Evolutionary conservation across 1,140 invertebrate species (phyloP).

Genomic region (Hyposmocoma kahamanoa): DNA sequence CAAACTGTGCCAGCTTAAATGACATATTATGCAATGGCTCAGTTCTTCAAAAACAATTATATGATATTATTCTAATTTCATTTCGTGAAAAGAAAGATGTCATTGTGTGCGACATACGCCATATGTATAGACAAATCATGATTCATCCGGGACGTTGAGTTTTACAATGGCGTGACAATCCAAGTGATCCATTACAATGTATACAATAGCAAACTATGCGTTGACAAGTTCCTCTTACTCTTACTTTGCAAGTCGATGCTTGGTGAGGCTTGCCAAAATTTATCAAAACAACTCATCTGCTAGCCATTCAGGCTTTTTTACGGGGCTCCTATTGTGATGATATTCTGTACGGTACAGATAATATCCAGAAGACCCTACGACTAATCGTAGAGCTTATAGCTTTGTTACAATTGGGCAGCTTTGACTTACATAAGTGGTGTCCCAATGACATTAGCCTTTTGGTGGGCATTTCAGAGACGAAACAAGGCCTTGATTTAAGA

Average conservation of each 20-base stretch:
- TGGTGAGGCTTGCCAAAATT: constrained; percentile 2
- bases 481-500: background rate
- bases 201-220: constrained; percentile 14
- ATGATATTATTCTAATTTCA: background rate
- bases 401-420: background rate
- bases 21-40: constrained; percentile 6
- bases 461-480: background rate
- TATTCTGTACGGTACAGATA: background rate
- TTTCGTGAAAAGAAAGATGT: background rate
- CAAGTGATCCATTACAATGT: background rate
- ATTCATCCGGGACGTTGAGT: background rate
- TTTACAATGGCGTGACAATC: constrained; percentile 3
- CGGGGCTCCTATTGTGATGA: constrained; percentile 1
- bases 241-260: constrained; percentile 16
- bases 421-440: constrained; percentile 9
- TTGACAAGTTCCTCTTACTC: constrained; percentile 13
- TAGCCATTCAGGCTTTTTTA: background rate
- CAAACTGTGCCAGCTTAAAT: background rate
- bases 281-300: background rate
- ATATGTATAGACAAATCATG: constrained; percentile 6
- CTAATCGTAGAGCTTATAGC: background rate
- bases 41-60: background rate
- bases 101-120: background rate
- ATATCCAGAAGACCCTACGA: background rate
- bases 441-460: constrained; percentile 3